phyloP scores from a whole-genome alignment of 2,113 vertebrate genomes.

The Tinamus guttatus region DNA sequence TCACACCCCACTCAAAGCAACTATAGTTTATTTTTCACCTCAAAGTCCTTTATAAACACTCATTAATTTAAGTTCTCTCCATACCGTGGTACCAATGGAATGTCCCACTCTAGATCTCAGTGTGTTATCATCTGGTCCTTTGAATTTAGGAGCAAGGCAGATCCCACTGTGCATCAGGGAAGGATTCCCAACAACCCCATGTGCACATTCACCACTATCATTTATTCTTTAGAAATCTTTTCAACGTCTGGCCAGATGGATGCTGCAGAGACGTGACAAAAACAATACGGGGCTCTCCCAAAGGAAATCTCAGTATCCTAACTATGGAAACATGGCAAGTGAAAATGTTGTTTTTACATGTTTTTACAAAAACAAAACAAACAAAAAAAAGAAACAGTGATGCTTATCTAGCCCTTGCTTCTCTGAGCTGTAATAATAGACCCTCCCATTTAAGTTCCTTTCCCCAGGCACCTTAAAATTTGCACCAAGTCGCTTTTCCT shows the following conservation, averaged over 20 bases:
- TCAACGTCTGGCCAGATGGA: not conserved
- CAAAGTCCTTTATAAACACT: conserved; percentile 15
- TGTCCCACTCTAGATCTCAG: not conserved
- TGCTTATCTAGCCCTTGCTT: not conserved
- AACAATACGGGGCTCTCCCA: not conserved
- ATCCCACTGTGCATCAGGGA: conserved; percentile 29
- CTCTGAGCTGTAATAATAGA: not conserved
- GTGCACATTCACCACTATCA: not conserved
- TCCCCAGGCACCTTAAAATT: not conserved
- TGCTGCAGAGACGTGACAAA: not conserved
- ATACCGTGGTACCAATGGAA: conserved; percentile 8
- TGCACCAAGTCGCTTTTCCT: not conserved
- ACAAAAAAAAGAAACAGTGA: not conserved
- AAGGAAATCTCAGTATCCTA: not conserved
- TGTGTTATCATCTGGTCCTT: not conserved
- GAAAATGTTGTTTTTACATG: not conserved
- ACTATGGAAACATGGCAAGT: not conserved
- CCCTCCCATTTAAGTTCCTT: not conserved
- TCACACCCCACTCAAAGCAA: not conserved
- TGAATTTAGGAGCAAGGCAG: not conserved
- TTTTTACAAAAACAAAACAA: not conserved
- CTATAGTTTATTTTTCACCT: conserved; percentile 55
- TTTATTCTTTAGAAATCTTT: not conserved
- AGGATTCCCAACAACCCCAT: conserved; percentile 20
- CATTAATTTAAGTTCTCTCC: conserved; percentile 52